Evolutionary conservation across 1,140 invertebrate species (phyloP).

Genomic region (Camponotus vicinus): DNA sequence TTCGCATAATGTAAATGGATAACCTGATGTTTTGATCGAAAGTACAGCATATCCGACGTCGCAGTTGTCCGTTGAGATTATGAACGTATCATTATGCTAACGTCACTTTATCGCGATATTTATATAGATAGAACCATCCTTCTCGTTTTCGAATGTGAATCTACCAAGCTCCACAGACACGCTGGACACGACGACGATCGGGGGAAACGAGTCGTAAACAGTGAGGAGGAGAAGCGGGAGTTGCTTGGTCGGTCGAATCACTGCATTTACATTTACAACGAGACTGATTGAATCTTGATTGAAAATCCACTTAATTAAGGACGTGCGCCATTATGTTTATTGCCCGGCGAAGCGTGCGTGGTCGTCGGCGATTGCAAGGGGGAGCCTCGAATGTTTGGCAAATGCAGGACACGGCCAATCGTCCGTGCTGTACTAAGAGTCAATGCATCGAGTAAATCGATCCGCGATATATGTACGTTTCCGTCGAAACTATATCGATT

Average conservation of each 20-base stretch:
- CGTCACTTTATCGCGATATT: background rate
- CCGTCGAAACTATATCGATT: background rate
- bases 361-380: slow-evolving; percentile 47
- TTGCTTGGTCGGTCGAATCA: slow-evolving; percentile 61
- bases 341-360: slow-evolving; percentile 60
- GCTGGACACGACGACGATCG: slow-evolving; percentile 18
- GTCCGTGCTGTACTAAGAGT: slow-evolving; percentile 63
- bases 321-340: slow-evolving; percentile 80
- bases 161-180: background rate
- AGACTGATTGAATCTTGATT: slow-evolving; percentile 84
- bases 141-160: slow-evolving; percentile 57
- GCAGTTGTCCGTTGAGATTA: background rate
- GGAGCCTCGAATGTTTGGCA: slow-evolving; percentile 70
- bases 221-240: slow-evolving; percentile 39
- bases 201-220: background rate
- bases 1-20: too few relatives aligned
- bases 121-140: slow-evolving; percentile 26
- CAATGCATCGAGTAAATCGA: slow-evolving; percentile 63
- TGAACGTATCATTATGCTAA: background rate
- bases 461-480: slow-evolving; percentile 13
- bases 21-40: too few relatives aligned
- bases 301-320: slow-evolving; percentile 84
- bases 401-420: slow-evolving; percentile 70
- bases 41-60: too few relatives aligned
- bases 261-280: slow-evolving; percentile 83